A percentile compares a stretch with the other conserved stretches of the same genome.
phyloP scores from a whole-genome alignment of 2,888 invertebrate species.

The Limenitis camilla region DNA sequence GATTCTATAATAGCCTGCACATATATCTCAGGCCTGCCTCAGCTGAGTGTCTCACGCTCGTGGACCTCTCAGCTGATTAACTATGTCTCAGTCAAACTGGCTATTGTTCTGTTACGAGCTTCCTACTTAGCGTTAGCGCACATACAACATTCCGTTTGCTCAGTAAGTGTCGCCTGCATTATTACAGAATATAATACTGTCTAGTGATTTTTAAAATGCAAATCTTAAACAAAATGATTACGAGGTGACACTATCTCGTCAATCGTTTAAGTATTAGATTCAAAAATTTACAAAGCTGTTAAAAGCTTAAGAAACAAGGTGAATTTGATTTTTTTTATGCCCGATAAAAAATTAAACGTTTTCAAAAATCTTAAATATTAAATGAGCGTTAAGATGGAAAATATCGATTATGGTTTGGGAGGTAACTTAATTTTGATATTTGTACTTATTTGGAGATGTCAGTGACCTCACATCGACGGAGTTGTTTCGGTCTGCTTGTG shows the following conservation, averaged over 20 bases:
- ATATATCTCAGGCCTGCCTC: slow-evolving; percentile 24
- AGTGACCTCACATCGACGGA: slow-evolving; percentile 52
- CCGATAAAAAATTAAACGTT: too few species aligned
- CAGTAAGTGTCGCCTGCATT: background rate
- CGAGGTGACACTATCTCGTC: too few species aligned
- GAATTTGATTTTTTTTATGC: too few species aligned
- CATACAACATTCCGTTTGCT: slow-evolving; percentile 8
- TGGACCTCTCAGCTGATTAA: slow-evolving; percentile 43
- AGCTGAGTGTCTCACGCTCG: slow-evolving; percentile 46
- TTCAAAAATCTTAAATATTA: too few species aligned
- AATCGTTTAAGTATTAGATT: too few species aligned
- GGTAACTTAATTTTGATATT: slow-evolving; percentile 22
- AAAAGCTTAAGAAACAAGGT: too few species aligned
- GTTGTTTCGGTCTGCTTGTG: slow-evolving; percentile 60
- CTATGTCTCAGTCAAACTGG: slow-evolving; percentile 28
- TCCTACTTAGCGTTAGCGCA: slow-evolving; percentile 18
- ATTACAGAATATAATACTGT: background rate
- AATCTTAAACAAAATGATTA: too few species aligned
- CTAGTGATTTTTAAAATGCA: too few species aligned
- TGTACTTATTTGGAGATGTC: slow-evolving; percentile 44
- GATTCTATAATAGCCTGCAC: slow-evolving; percentile 25
- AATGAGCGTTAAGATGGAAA: background rate
- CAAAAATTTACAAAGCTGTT: too few species aligned
- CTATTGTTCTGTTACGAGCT: slow-evolving; percentile 32
- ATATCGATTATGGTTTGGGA: slow-evolving; percentile 2